Evolutionary conservation across 1,140 invertebrate species (phyloP), one percentile per base, ranked within the genome.

Genomic region (Dendrolimus punctatus): DNA sequence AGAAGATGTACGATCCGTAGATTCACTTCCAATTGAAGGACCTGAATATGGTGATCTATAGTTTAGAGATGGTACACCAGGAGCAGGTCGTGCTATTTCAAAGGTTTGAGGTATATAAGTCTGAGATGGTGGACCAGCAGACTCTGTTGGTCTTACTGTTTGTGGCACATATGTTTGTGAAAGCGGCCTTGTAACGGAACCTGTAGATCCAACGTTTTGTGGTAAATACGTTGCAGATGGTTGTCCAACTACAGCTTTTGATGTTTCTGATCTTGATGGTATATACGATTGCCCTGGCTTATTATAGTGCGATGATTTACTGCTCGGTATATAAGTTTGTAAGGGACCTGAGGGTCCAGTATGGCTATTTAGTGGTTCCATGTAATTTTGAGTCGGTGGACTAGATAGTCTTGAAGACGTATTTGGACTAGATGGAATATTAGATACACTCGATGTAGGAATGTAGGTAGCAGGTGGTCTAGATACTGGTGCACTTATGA

Each of bases 161-260:
- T 44, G 45, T 53, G 39, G 51, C 45, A 43, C 36, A 5, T 46
- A 44, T 44, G 51, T 23, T 5, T 60, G 49, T 47, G 42, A 45
- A 51, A 53, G 39, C 39, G 57, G 46, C 42, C 23, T 23, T 23
- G 23, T 23, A 23, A 23, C 23, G 23, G 23, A 23, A 23, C 23
- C 23, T 23, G 23, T 23, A 23, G 23, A 23, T 23, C 23, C 23
- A 23, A 23, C 23, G 5, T 47, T 53, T 36, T 66, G 66, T 46
- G 42, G 58, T n/a, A 71, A 57, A 55, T 71, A 71, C 38, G 39
- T 54, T 8, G 42, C 39, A 52, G 39, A 52, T 9, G 61, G 58
- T 6, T 47, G 8, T 23, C 23, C 23, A 23, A 23, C 23, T 23
- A 23, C 23, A 23, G 23, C 23, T 23, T 23, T 23, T 23, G 23